Conservation (phyloP, 2,888 invertebrate genomes). For the Phalera bucephala region DNA sequence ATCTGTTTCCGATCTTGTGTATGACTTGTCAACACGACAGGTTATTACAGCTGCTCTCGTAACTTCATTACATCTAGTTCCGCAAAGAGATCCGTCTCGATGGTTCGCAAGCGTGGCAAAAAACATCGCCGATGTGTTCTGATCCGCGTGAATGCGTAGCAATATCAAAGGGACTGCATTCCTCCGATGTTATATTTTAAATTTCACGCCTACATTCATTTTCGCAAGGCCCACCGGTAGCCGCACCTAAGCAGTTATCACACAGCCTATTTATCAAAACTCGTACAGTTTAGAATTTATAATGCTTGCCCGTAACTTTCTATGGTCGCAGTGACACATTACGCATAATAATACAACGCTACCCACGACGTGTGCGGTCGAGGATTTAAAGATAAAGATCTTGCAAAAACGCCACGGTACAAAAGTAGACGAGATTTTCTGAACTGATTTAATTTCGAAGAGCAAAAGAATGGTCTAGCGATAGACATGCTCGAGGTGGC, state of each 20-base stretch:
- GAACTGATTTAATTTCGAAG: slow-evolving; percentile 21
- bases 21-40: slow-evolving; percentile 27
- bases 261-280: slow-evolving; percentile 32
- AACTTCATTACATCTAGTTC: slow-evolving; percentile 37
- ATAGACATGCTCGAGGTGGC: slow-evolving; percentile 17
- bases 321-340: slow-evolving; percentile 16
- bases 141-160: slow-evolving; percentile 33
- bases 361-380: slow-evolving; percentile 45
- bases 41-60: slow-evolving; percentile 29
- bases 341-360: slow-evolving; percentile 21
- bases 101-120: slow-evolving; percentile 16
- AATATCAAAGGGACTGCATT: slow-evolving; percentile 39
- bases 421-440: slow-evolving; percentile 24
- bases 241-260: slow-evolving; percentile 42
- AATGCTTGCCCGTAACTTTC: slow-evolving; percentile 20
- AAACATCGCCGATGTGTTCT: slow-evolving; percentile 29
- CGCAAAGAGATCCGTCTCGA: slow-evolving; percentile 39
- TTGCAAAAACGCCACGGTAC: slow-evolving; percentile 31
- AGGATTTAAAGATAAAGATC: slow-evolving; percentile 34
- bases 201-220: slow-evolving; percentile 39
- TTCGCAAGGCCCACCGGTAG: slow-evolving; percentile 40
- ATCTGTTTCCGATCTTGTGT: slow-evolving; percentile 23
- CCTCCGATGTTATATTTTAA: slow-evolving; percentile 23
- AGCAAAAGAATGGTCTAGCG: slow-evolving; percentile 20
- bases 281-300: slow-evolving; percentile 23